Conservation (phyloP, 2,888 invertebrate genomes). For the Tenthredo amoena region DNA sequence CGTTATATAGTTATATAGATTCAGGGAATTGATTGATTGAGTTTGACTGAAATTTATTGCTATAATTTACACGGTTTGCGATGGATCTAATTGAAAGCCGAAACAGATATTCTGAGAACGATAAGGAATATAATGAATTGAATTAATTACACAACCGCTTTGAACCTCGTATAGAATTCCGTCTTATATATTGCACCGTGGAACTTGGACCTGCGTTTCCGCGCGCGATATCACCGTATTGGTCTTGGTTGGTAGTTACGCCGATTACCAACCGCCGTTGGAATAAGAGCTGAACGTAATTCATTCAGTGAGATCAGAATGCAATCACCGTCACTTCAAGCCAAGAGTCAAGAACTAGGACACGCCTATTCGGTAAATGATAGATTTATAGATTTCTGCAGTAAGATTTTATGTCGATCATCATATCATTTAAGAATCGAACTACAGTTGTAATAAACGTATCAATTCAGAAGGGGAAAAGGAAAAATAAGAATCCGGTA, state of each 20-base stretch:
- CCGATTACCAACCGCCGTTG: slow-evolving; percentile 32
- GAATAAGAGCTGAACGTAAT: slow-evolving; percentile 45
- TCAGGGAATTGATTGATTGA: background rate
- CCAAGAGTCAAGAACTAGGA: slow-evolving; percentile 35
- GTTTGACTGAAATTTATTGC: background rate
- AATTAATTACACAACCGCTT: background rate
- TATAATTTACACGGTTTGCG: background rate
- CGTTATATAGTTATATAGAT: too few relatives aligned
- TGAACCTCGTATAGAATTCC: background rate
- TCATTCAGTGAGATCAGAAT: slow-evolving; percentile 45
- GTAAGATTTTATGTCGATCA: background rate
- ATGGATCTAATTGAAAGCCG: background rate
- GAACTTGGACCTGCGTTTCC: slow-evolving; percentile 35
- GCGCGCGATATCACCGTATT: slow-evolving; percentile 35
- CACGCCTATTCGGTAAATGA: slow-evolving; percentile 40
- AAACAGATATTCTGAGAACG: background rate
- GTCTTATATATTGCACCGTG: background rate
- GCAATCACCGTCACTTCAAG: slow-evolving; percentile 50
- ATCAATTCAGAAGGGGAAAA: background rate
- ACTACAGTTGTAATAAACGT: background rate
- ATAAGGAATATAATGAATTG: background rate
- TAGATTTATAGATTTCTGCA: background rate
- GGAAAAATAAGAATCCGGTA: background rate
- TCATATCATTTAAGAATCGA: background rate
- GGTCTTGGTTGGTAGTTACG: slow-evolving; percentile 38